Base-by-base conservation (phyloP, 2,888 invertebrate genomes). In the Phengaris alcon region DNA sequence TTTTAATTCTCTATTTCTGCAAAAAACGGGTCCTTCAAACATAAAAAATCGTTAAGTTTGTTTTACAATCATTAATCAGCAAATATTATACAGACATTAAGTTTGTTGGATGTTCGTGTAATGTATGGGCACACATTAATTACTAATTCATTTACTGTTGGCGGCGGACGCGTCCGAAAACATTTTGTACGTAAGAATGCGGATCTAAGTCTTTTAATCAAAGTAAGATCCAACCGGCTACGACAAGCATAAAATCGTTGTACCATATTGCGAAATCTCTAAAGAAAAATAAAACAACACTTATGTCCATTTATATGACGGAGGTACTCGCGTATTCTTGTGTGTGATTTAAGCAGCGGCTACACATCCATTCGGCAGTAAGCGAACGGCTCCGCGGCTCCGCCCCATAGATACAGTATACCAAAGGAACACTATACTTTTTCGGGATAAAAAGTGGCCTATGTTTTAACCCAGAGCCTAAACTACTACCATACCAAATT, bases 151-250 rank as follows among this genome's bases (percentile, higher is more conserved):
- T 91, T 91, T 87, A 88, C 80, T 81, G 82, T 83, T 87, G 90
- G 90, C 90, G 89, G 87, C 88, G 87, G 86, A 85, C 84, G 90
- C 90, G 90, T 87, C 88, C 87, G 86, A 85, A 84, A 84, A 85
- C 84, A 83, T 85, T 81, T 77, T 78, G 78, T 80, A 88, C 87
- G 86, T 87, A 90, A 90, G 93, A 93, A 93, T 93, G 93, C 93
- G 93, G 93, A 93, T 92, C 90, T 86, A 83, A 82, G 86, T 85
- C 86, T 89, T 86, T 87, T 86, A 89, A 92, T 90, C 91, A 91
- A 92, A 90, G 90, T 91, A 89, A 90, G 85, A 85, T 86, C 84
- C 86, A 85, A 82, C 81, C 84, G 84, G 81, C 82, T 82, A 83
- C 84, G 84, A 83, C 84, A 82, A 78, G 79, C 80, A 80, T 75